Evolutionary conservation across 2,797 vertebrate genomes (phyloP).

Genomic region (Falco columbarius): DNA sequence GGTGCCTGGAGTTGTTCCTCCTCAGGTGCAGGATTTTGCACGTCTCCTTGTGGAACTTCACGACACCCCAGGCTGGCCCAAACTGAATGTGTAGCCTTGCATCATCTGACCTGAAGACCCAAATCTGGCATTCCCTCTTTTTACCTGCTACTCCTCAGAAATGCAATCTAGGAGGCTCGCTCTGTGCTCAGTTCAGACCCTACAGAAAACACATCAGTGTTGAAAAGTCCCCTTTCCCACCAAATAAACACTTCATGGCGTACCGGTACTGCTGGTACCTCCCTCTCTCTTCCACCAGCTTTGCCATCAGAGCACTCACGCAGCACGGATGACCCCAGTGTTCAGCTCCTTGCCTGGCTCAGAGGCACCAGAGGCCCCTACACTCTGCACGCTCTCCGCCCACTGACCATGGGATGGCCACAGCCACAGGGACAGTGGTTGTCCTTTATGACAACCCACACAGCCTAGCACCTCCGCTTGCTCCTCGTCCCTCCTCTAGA

Average conservation of each 20-base stretch:
- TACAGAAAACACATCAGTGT: background rate
- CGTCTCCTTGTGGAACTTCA: background rate
- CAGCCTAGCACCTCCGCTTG: background rate
- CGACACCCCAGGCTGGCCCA: background rate
- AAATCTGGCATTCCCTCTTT: background rate
- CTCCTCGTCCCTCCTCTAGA: background rate
- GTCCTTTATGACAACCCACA: background rate
- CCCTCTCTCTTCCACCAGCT: background rate
- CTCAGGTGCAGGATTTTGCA: background rate
- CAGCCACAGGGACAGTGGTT: fast-evolving
- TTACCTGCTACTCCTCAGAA: background rate
- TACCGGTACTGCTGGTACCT: background rate
- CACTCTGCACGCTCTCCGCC: background rate
- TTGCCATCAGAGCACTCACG: fast-evolving
- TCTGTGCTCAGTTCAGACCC: background rate
- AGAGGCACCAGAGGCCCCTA: background rate
- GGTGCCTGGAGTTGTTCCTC: background rate
- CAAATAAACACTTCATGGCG: background rate
- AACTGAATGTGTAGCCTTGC: background rate
- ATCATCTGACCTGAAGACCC: background rate
- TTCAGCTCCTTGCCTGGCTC: background rate
- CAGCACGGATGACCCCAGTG: fast-evolving
- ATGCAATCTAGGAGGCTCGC: background rate
- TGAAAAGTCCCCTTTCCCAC: background rate
- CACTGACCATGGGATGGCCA: background rate